Percentiles rank a stretch among this genome's conserved stretches.
These are phyloP conservation scores for Chaunax sp. DNA, from an alignment of 2,797 vertebrate species.

Conservation along the genomic window DNA sequence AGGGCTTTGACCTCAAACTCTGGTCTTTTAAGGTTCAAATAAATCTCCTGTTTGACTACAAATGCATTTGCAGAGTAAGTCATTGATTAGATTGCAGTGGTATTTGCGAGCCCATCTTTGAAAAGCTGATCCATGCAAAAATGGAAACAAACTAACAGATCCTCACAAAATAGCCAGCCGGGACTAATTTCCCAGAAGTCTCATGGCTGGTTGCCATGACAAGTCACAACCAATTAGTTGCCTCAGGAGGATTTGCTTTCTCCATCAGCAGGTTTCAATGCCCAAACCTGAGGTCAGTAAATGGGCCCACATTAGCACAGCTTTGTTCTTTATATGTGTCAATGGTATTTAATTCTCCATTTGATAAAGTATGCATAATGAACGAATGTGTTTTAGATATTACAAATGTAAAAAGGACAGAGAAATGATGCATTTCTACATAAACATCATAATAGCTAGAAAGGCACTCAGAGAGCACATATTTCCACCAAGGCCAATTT, in stretches of 20 bases:
- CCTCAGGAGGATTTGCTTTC: slow-evolving; percentile 35
- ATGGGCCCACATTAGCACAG: slow-evolving; percentile 14
- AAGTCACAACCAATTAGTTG: slow-evolving; percentile 57
- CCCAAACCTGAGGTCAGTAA: slow-evolving; percentile 45
- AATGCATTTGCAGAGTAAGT: slow-evolving; percentile 56
- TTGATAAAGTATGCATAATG: not conserved
- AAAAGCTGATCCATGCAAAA: slow-evolving; percentile 70
- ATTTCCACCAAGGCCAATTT: no score
- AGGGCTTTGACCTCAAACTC: slow-evolving; percentile 34
- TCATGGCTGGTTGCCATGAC: slow-evolving; percentile 52
- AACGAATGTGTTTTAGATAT: slow-evolving; percentile 1
- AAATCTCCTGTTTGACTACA: slow-evolving; percentile 62
- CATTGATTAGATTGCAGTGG: slow-evolving; percentile 68
- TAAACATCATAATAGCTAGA: not conserved
- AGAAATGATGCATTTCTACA: no score
- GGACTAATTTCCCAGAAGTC: slow-evolving; percentile 56
- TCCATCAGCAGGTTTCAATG: slow-evolving; percentile 42
- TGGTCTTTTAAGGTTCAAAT: slow-evolving; percentile 37
- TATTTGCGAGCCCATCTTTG: slow-evolving; percentile 49
- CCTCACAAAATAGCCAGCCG: slow-evolving; percentile 38
- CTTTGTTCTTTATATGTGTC: slow-evolving; percentile 34
- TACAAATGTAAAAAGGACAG: not conserved
- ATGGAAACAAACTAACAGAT: slow-evolving; percentile 62
- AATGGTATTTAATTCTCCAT: slow-evolving; percentile 11
- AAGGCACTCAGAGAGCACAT: no score